phyloP scores from a whole-genome alignment of 92 coral and sea anemone species.

The Bergia puertoricense region DNA sequence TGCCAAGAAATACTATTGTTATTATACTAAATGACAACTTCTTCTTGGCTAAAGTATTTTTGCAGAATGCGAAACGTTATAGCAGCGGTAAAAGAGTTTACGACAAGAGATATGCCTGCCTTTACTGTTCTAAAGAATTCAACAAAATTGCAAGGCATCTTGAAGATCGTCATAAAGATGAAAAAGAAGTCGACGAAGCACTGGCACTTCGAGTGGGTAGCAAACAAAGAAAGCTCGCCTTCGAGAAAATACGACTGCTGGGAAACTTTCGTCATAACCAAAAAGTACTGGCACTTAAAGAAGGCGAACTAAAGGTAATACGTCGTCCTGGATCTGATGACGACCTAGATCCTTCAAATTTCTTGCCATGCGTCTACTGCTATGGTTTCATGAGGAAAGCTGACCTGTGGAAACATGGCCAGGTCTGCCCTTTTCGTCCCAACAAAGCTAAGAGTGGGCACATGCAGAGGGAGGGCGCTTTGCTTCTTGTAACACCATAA shows the following conservation, averaged over 20 bases:
- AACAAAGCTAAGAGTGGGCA: too few species aligned
- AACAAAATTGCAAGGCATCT: conserved; percentile 52
- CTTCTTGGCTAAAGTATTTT: neutral
- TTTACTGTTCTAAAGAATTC: conserved; percentile 38
- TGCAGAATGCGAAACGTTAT: neutral
- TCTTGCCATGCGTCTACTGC: conserved; percentile 49
- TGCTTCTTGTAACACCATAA: too few species aligned
- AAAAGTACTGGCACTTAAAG: neutral
- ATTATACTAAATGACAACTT: neutral
- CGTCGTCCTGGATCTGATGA: conserved; percentile 24
- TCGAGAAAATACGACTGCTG: conserved; percentile 44
- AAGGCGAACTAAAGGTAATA: conserved; percentile 58
- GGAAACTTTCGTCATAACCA: conserved; percentile 58
- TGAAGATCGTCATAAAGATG: conserved; percentile 42
- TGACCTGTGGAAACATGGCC: conserved; percentile 54
- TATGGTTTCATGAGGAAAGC: conserved; percentile 44
- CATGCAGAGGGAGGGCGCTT: too few species aligned
- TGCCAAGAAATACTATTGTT: too few species aligned
- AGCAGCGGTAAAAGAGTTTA: conserved; percentile 20
- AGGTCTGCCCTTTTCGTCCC: too few species aligned
- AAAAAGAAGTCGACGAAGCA: conserved; percentile 46
- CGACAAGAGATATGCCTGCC: conserved; percentile 43
- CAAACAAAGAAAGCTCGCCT: conserved; percentile 25
- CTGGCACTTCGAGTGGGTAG: conserved; percentile 15
- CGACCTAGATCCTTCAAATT: neutral